Base-by-base conservation (phyloP, 1,140 invertebrate genomes). In the Drosophila parabipectinata region DNA sequence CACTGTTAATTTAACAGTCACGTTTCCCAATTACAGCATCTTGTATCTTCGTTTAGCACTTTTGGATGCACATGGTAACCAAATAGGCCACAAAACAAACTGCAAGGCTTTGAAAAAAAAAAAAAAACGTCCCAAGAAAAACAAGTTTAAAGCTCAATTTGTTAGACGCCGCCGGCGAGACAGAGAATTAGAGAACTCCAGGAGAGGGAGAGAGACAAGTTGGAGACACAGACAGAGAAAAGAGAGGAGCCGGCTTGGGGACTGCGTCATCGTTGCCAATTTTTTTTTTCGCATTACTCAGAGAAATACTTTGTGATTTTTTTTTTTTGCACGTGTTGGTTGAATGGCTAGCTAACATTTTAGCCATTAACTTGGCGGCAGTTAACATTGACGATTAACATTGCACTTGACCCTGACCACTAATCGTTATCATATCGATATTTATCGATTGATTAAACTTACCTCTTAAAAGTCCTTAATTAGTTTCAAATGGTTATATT, bases 381-480 rank as follows among this genome's bases (percentile, higher is more conserved):
- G 30, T 68, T 47, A 64, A 64, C 55, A 48, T 60, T 9, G 3
- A 15, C 59, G n/a, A 51, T 53, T 63, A 52, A 32, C 47, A 64
- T 37, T 74, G 51, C 48, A 62, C 76, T 72, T 72, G 60, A 63
- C 48, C 62, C 39, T 62, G 63, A 8, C 44, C 7, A 28, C 50
- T 21, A 24, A 34, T 47, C 44, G 56, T 45, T 10, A 18, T 52
- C 21, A 45, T 24, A 45, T 24, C 54, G 48, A 55, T 50, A 48
- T 47, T 24, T 9, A 47, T 12, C 18, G 15, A 10, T 56, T 10
- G 12, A 14, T 30, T 39, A 7, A 4, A 28, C 26, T 87, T 39
- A 85, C 82, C 82, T 85, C 81, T 84, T 84, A 67, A 85, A 85
- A 80, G 81, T 85, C 77, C 81, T 85, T 85, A 87, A 87, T 75